Percentiles rank a stretch among this genome's conserved stretches.
Evolutionary conservation across 1,140 invertebrate species (phyloP).

Genomic region (Caenorhabditis brenneri): DNA sequence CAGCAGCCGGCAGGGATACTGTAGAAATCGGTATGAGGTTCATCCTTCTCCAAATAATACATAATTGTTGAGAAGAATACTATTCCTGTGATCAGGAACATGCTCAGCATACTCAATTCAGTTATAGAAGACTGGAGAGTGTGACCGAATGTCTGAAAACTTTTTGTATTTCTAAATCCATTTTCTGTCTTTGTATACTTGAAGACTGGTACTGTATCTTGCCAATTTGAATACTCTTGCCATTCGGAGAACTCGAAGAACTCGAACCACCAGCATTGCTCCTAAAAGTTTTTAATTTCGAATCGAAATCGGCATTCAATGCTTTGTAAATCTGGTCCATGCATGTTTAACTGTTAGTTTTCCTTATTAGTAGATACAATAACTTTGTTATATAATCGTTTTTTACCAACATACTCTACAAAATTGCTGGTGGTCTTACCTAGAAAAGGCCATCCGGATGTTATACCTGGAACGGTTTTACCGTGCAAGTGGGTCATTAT

Average conservation of each 20-base stretch:
- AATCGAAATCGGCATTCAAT: neutral
- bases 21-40: slow-evolving; percentile 91
- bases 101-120: slow-evolving; percentile 95
- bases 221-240: slow-evolving; percentile 97
- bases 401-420: neutral
- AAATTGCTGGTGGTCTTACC: neutral
- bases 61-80: slow-evolving; percentile 85
- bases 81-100: slow-evolving; percentile 98
- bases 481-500: neutral
- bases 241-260: slow-evolving; percentile 99
- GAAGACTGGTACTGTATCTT: slow-evolving; percentile 95
- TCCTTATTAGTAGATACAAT: neutral
- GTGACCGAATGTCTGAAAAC: slow-evolving; percentile 81
- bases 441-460: slow-evolving; percentile 28
- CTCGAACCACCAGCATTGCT: slow-evolving; percentile 68
- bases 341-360: neutral
- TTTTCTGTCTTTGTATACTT: slow-evolving; percentile 75
- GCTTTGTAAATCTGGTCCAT: neutral
- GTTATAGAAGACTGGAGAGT: slow-evolving; percentile 98
- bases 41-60: slow-evolving; percentile 99
- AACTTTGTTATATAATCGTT: neutral
- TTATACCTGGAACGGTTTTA: slow-evolving; percentile 36
- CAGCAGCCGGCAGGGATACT: slow-evolving; percentile 99
- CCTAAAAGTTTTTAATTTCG: slow-evolving; percentile 56
- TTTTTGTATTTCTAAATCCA: neutral